Base-by-base conservation (phyloP, 2,888 invertebrate species). In the Conchocele bisecta region DNA sequence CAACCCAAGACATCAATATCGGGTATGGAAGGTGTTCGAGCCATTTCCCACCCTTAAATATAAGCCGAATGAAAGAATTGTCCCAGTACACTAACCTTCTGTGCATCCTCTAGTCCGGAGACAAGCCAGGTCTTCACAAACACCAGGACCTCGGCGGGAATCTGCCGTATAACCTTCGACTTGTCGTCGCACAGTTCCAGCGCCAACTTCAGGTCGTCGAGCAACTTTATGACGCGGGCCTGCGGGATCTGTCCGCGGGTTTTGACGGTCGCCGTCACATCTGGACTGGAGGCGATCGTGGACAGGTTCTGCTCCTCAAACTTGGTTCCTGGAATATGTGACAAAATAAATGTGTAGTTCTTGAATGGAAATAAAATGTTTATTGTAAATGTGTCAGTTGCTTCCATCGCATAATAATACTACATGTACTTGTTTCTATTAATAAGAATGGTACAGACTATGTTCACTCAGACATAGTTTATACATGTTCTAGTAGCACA, bases 131-230 rank as follows among this genome's bases (percentile, higher is more conserved):
- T 33, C 24, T 59, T 44, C 7, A 77, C 69, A 6, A 46, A 66
- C 37, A 39, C 53, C 15, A 73, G 48, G 3, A 77, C 77, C 13
- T 77, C 77, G 31, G 66, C 70, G 3, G 77, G 77, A 2, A 73
- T 46, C 53, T 73, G 73, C 6, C 77, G 61, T 9, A 73, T 63
- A 15, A 77, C 70, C 20, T 31, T 48, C 17, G 33, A 51, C 41
- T 59, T 61, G 31, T 77, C 73, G 13, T 41, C 56, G 31, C 77
- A 77, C n/a, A 73, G 59, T 46, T 77, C 77, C 6, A 77, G 56
- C 9, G 77, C 77, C 0, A 73, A 56, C 48, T 73, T 77, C 20
- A 77, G 46, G 33, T 77, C 77, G 39, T 77, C 77, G n/a, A 77
- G 42, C 15, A 77, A 67, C 41, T 77, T 77, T 17, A 73, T 51